Base-by-base conservation (phyloP, 2,113 vertebrate genomes). In the Hyla sarda region DNA sequence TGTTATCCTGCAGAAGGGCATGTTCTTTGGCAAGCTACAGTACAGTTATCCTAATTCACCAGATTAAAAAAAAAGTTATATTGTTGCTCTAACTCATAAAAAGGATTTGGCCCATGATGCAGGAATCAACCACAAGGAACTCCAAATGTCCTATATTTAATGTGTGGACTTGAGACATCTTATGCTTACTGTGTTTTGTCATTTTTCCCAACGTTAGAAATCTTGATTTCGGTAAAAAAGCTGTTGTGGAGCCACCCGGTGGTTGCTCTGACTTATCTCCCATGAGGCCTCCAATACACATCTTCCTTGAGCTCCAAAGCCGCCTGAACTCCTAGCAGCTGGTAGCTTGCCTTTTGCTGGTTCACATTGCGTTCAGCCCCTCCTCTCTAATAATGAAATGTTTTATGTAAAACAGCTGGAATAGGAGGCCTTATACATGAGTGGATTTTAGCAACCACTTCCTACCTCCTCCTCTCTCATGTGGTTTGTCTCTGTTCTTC, bases 341-440 rank as follows among this genome's bases (percentile, higher is more conserved):
- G 41, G 50, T 72, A 52, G 48, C 60, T 88, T 89, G 89, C 89
- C 82, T 84, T 87, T 77, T 87, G 88, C 88, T 88, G 91, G 93
- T 92, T 95, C 93, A 93, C 77, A 16, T 90, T 87, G 90, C 87
- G 89, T 93, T 93, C 92, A 90, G 89, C 77, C 89, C 67, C 78
- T 84, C 88, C 89, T 19, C 88, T 88, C 83, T 91, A 93, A 88
- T 91, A 92, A 93, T 91, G 89, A 93, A 92, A 90, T 90, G 87
- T 91, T 95, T 96, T 92, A 96, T 95, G 93, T 89, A 93, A 93
- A 94, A 95, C 95, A 95, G 93, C 88, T 95, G 96, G 93, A 91
- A 82, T 65, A 34, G 90, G 92, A 92, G 93, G 90, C 92, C 91
- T 88, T 93, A 92, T 92, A 94, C 92, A 91, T 90, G 92, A 94